These are phyloP conservation scores for Thamnophis elegans DNA, from an alignment of 2,797 vertebrate species.

Conservation along the genomic window DNA sequence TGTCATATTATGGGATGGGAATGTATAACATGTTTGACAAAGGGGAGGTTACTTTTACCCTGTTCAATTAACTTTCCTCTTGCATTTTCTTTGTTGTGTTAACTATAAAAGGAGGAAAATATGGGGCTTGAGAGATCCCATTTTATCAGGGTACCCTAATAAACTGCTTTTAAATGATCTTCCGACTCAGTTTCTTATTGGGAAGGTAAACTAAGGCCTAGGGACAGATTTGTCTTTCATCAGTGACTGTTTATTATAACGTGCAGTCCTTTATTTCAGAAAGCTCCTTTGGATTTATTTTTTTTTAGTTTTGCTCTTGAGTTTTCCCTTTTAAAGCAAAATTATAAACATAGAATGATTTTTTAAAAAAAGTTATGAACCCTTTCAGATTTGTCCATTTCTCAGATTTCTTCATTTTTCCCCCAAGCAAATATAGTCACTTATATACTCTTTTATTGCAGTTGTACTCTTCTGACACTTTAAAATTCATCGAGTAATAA, in stretches of 20 bases:
- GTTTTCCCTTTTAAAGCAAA: neutral
- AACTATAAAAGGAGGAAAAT: too few species aligned
- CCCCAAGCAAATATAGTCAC: neutral
- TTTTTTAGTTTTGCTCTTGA: neutral
- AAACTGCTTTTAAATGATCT: too few species aligned
- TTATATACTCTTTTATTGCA: neutral
- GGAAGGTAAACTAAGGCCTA: too few species aligned
- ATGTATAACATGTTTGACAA: too few species aligned
- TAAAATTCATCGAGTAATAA: neutral
- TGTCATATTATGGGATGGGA: too few species aligned
- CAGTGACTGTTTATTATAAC: neutral
- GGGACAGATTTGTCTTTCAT: too few species aligned
- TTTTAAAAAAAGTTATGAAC: neutral
- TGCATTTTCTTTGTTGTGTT: too few species aligned
- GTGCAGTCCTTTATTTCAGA: neutral
- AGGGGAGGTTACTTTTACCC: too few species aligned
- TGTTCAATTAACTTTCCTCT: too few species aligned
- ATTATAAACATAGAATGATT: neutral
- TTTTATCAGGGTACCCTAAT: too few species aligned
- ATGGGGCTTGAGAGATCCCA: too few species aligned
- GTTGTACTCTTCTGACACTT: neutral
- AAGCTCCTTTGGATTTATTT: neutral
- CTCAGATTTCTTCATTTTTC: neutral
- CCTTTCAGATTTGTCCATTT: neutral
- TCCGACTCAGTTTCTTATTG: too few species aligned